Conservation (phyloP, 2,113 vertebrate genomes). For the Amphilophus citrinellus region DNA sequence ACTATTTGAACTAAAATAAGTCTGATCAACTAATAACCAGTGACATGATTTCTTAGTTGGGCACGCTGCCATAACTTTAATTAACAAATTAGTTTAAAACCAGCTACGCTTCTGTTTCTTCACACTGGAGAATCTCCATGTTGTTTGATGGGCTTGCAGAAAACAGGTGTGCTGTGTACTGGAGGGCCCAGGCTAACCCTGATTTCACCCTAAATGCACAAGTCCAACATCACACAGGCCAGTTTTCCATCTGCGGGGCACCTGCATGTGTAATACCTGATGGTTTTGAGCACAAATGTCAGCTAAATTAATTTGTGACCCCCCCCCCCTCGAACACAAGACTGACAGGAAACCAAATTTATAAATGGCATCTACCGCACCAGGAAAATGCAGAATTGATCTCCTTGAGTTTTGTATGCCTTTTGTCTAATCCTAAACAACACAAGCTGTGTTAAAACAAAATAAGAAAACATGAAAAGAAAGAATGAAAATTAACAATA, state of each 20-base stretch:
- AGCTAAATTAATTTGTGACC: background rate
- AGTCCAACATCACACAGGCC: no score
- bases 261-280: background rate
- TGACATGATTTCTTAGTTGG: background rate
- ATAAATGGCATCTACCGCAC: background rate
- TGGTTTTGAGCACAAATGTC: background rate
- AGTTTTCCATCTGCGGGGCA: no score
- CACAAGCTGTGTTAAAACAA: background rate
- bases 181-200: no score
- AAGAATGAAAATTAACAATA: background rate
- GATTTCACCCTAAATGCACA: no score
- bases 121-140: background rate
- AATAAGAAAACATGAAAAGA: background rate
- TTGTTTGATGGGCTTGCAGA: background rate
- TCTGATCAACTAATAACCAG: background rate
- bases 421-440: background rate
- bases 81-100: background rate
- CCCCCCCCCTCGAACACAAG: background rate
- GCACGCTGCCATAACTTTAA: background rate
- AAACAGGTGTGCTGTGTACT: no score
- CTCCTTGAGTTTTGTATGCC: accelerated
- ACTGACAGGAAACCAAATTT: background rate
- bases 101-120: background rate
- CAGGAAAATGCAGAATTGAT: background rate
- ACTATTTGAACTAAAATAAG: background rate